Evolutionary conservation across 2,113 vertebrate species (phyloP).

Genomic region (Chamaea fasciata): DNA sequence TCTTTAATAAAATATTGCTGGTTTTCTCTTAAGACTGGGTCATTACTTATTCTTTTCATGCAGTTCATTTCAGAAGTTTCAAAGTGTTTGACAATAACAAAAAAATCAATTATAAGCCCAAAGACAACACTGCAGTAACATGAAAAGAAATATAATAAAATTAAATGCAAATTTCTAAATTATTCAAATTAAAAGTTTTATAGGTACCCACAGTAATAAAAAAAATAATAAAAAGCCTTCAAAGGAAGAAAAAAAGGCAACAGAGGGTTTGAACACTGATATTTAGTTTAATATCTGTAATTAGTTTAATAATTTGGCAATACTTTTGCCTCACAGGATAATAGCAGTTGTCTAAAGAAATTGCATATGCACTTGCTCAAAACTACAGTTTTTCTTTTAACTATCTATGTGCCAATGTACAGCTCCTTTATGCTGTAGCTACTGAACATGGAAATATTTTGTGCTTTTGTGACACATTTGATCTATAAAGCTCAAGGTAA

Average conservation of each 20-base stretch:
- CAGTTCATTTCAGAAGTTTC: slow-evolving; percentile 29
- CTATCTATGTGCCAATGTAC: not conserved
- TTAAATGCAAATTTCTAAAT: slow-evolving; percentile 31
- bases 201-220: slow-evolving; percentile 13
- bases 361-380: not conserved
- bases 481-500: not conserved
- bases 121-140: slow-evolving; percentile 34
- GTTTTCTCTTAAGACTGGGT: not conserved
- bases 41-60: slow-evolving; percentile 55
- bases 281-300: slow-evolving; percentile 54
- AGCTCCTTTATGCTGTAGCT: not conserved
- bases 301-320: slow-evolving; percentile 50
- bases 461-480: not conserved
- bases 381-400: not conserved
- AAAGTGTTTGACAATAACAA: slow-evolving; percentile 42
- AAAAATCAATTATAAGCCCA: slow-evolving; percentile 51
- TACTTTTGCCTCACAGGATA: not conserved
- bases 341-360: not conserved
- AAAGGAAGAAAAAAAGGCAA: slow-evolving; percentile 33
- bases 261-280: slow-evolving; percentile 5
- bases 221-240: slow-evolving; percentile 10
- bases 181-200: slow-evolving; percentile 46
- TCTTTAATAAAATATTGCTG: slow-evolving; percentile 36
- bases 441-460: not conserved
- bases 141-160: slow-evolving; percentile 55